Base-by-base conservation (phyloP, 1,140 invertebrate species). In the Ganaspis sp. region DNA sequence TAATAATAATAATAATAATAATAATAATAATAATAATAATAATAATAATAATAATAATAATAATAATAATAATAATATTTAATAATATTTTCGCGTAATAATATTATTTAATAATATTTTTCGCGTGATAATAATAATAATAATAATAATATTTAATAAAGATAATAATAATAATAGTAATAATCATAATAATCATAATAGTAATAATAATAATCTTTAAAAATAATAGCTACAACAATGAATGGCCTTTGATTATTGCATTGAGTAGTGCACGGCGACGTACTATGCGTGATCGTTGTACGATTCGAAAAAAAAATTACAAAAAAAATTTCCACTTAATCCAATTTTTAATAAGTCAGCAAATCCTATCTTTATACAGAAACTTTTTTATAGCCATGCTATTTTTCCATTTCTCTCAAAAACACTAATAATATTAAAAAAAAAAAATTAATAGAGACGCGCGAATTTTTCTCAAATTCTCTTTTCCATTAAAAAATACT, bases 161-260 rank as follows among this genome's bases (percentile, higher is more conserved):
- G 64, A 72, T 73, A 53, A 45, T 69, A n/a, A 72, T 76, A 72
- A 49, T 74, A 45, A 45, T 45, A 45, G 54, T 58, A 75, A 81
- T 78, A 81, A 40, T 75, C 70, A 80, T 69, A 17, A 73, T 76
- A 42, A 54, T 74, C 78, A 82, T 40, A 40, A 70, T 71, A 69
- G 70, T 72, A 58, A 42, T 53, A 17, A 70, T 76, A 73, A 49
- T 74, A 34, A 34, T 34, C 15, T 74, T 76, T 54, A 58, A 73
- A 79, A 82, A 79, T 83, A 81, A 84, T 70, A 85, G 78, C 78
- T 85, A 87, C 73, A 87, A 88, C 79, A 86, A 85, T 85, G 83
- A 88, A 90, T 89, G 87, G 87, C 88, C 87, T 87, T 88, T 84
- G 85, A 87, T 88, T 85, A 87, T 87, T 87, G 86, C 87, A 85